These are phyloP conservation scores for Epinephelus moara DNA, from an alignment of 2,113 vertebrate species.

Conservation along the genomic window DNA sequence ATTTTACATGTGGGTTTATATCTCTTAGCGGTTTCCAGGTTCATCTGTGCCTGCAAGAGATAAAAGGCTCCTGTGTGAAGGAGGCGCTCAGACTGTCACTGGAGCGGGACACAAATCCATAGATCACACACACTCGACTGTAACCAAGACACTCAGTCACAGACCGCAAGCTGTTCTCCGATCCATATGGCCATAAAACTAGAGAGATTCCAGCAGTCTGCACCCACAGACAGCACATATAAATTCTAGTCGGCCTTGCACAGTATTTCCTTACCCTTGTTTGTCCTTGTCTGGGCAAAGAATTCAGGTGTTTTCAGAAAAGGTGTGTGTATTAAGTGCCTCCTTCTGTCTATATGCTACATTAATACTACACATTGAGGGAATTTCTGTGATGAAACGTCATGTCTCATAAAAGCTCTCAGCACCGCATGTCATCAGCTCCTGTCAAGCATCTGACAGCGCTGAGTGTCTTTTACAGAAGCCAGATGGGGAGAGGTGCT, in stretches of 20 bases:
- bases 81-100: slow-evolving; percentile 49
- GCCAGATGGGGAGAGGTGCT: slow-evolving; percentile 72
- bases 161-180: slow-evolving; percentile 56
- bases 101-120: slow-evolving; percentile 66
- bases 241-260: slow-evolving; percentile 39
- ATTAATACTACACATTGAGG: neutral
- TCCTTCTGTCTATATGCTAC: neutral
- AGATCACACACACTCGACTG: slow-evolving; percentile 75
- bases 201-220: slow-evolving; percentile 52
- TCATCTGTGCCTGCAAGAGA: slow-evolving; percentile 50
- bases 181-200: slow-evolving; percentile 72
- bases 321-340: neutral
- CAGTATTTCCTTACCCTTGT: slow-evolving; percentile 35
- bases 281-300: neutral
- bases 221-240: slow-evolving; percentile 62
- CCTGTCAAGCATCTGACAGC: slow-evolving; percentile 53
- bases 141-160: slow-evolving; percentile 74
- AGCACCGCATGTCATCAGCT: slow-evolving; percentile 47
- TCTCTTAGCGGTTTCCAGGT: slow-evolving; percentile 32
- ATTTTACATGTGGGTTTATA: neutral
- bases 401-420: slow-evolving; percentile 46
- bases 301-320: neutral
- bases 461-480: slow-evolving; percentile 75
- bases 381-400: neutral
- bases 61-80: slow-evolving; percentile 58